phyloP scores from a whole-genome alignment of 2,797 vertebrate species.

The Geotrypetes seraphini region DNA sequence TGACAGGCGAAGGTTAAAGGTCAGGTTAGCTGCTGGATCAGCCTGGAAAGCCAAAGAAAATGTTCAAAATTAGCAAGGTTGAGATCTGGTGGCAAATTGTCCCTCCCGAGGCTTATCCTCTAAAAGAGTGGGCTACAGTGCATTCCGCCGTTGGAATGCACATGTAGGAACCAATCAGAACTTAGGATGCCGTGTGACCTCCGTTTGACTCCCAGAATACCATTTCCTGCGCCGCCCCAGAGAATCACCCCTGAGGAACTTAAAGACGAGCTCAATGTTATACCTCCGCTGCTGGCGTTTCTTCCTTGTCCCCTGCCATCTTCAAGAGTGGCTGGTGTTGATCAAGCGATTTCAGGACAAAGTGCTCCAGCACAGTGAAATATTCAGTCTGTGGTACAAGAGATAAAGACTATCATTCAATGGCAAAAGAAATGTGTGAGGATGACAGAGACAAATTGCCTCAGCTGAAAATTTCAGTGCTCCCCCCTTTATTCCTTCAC shows the following conservation, averaged over 20 bases:
- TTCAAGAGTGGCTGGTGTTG: neutral
- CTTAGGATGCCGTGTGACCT: too few relatives aligned
- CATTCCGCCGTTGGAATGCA: too few relatives aligned
- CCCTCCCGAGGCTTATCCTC: too few relatives aligned
- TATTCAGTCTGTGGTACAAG: slow-evolving; percentile 44
- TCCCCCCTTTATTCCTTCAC: neutral
- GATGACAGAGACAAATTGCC: neutral
- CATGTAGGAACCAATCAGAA: too few relatives aligned
- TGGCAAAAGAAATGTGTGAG: too few relatives aligned
- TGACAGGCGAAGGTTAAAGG: slow-evolving; percentile 67
- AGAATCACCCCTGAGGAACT: too few relatives aligned
- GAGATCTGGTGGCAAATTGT: too few relatives aligned
- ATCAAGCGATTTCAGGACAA: slow-evolving; percentile 17
- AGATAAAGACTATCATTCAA: neutral
- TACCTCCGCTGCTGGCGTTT: too few relatives aligned
- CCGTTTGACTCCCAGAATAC: too few relatives aligned
- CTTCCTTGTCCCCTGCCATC: neutral
- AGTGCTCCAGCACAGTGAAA: slow-evolving; percentile 47
- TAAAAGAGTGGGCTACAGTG: too few relatives aligned
- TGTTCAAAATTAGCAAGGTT: too few relatives aligned
- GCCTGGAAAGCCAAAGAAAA: slow-evolving; percentile 25
- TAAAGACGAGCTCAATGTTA: too few relatives aligned
- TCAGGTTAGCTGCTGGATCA: slow-evolving; percentile 63
- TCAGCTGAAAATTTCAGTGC: fast-evolving
- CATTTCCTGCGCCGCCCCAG: neutral